Evolutionary conservation across 2,797 vertebrate species (phyloP), one percentile per base, ranked within the genome.

Genomic region (Capromys pilorides): DNA sequence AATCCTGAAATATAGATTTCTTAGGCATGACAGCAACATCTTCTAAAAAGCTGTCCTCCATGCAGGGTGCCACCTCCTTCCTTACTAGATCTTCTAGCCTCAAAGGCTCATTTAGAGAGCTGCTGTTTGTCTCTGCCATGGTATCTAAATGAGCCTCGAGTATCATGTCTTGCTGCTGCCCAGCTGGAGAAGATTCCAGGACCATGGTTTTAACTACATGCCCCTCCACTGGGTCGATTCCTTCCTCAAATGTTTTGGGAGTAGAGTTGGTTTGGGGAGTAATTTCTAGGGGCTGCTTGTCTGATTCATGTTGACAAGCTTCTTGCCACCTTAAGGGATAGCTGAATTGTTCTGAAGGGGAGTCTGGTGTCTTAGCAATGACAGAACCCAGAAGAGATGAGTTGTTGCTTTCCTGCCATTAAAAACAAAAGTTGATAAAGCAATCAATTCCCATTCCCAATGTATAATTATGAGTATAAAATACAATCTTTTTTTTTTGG

Each of bases 341-440:
- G 51, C 26, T 64, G 45, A 69, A 81, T 31, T 86, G 90, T 90
- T 95, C 95, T 86, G 95, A 95, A 88, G 81, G 41, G 18, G 75
- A 94, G 21, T 91, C 93, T 78, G 77, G 86, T 69, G 62, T 86
- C 69, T 83, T 90, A 75, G 79, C 73, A 81, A 75, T 94, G 45
- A 83, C 24, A 90, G 88, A 95, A 91, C 64, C 84, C 62, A 78
- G 28, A n/a, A 54, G 61, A 88, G 96, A 86, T 33, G 62, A 88
- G 5, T 1, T 86, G 49, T 26, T 81, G 49, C 16, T 78, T 94
- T 96, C 96, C 96, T 96, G 94, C 54, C 92, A 95, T 94, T 95
- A 64, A 61, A 93, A 95, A 96, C n/a, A 96, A 82, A 96, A 93
- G 64, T 94, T 93, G 82, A 78, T 61, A 90, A 90, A 54, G 57